Percentiles rank a stretch among this genome's conserved stretches.
Conservation (phyloP, 2,888 invertebrate genomes). For the Cryptosula pallasiana region DNA sequence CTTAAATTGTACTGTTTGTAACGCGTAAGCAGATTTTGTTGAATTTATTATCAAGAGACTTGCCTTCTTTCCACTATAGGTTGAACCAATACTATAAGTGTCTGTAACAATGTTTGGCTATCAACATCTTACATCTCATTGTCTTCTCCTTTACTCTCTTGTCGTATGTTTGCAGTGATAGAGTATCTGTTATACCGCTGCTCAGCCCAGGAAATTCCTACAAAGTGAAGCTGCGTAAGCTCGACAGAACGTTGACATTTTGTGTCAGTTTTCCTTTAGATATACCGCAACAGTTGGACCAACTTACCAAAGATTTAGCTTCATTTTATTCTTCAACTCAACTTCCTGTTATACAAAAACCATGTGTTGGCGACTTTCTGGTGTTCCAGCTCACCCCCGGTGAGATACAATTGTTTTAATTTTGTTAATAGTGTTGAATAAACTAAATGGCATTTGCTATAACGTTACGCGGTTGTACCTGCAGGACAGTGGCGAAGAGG, state of each 20-base stretch:
- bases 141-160: no score
- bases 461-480: background rate
- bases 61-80: no score
- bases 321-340: background rate
- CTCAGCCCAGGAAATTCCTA: background rate
- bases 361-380: background rate
- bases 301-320: background rate
- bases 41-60: no score
- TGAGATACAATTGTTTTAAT: no score
- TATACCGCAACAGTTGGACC: background rate
- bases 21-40: no score
- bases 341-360: background rate
- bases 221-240: background rate
- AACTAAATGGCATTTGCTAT: no score
- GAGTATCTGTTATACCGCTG: background rate
- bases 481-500: constrained; percentile 4
- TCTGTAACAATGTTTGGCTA: no score
- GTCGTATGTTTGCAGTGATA: background rate
- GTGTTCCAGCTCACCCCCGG: background rate
- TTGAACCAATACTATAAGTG: no score
- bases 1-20: no score
- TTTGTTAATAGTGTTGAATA: background rate
- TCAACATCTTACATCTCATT: no score
- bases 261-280: background rate
- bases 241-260: background rate